A percentile compares a stretch with the other conserved stretches of the same genome.
These are phyloP conservation scores for Himantopus leucocephalus DNA, from an alignment of 2,113 vertebrate species.

Conservation along the genomic window DNA sequence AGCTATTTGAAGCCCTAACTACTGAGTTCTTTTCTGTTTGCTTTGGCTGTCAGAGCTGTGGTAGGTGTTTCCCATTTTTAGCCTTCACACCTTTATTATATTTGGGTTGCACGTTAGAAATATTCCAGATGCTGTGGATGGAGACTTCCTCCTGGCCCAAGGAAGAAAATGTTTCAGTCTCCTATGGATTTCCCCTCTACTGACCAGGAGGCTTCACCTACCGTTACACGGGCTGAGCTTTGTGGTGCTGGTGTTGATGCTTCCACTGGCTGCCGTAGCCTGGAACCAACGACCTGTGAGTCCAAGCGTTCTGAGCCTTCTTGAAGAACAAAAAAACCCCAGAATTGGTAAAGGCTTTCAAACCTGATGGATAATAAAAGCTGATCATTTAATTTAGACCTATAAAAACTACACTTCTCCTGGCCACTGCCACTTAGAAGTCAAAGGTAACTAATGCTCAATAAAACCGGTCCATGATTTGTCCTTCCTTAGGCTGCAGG, in stretches of 20 bases:
- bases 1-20: not conserved
- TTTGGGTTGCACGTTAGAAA: not conserved
- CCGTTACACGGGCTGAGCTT: not conserved
- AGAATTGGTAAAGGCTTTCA: not conserved
- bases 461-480: not conserved
- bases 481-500: not conserved
- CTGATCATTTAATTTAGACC: not conserved
- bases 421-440: not conserved
- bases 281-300: not conserved
- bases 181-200: not conserved
- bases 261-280: not conserved
- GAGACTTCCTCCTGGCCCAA: not conserved
- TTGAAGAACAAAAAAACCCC: not conserved
- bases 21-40: not conserved
- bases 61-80: slow-evolving; percentile 20
- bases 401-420: not conserved
- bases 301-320: not conserved
- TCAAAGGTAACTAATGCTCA: not conserved
- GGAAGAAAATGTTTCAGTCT: not conserved
- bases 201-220: not conserved
- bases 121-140: not conserved
- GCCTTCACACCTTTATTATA: slow-evolving; percentile 9
- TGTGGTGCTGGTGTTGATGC: not conserved
- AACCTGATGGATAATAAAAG: not conserved
- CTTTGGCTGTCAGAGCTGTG: slow-evolving; percentile 8